Evolutionary conservation across 92 coral and sea anemone genomes (phyloP), one percentile per base, ranked within the genome.

Genomic region (Parazoanthus atlanticus): DNA sequence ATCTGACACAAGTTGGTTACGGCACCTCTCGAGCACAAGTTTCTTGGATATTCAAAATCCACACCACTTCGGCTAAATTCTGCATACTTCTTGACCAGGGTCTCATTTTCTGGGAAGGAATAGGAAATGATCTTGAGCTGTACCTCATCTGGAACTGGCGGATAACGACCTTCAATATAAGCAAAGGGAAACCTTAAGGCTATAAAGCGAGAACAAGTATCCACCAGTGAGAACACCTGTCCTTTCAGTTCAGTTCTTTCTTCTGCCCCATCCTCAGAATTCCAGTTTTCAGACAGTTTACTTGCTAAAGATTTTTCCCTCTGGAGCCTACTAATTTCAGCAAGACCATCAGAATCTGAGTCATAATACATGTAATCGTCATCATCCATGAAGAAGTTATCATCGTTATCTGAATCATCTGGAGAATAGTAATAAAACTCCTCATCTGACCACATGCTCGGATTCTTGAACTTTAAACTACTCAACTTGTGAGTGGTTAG

Each of bases 61-160:
- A 90, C 88, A 32, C 84, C 82, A 79, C 89, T 91, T 25, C 92
- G 72, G 75, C 96, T 95, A 25, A 97, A 86, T 81, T 91, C 90
- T 4, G 97, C 98, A 89, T 95, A 97, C 90, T 92, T 93, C 72
- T 86, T 89, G 16, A 97, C 85, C 91, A 93, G 84, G 64, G 91
- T 92, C 91, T 93, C 95, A 76, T 89, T 88, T 7, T 94, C 97
- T 0, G 99, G 99, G 65, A 97, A 97, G 0, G 99, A 97, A 72
- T 86, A 91, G 34, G 86, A 88, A 56, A 97, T 95, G 5, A 97
- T 92, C 74, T 93, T 97, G 52, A 95, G 78, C 90, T 95, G 99
- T 43, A 97, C 77, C 52, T 94, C 95, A 76, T 97, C 99, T 29
- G 99, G 97, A 32, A 97, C 89, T 3, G 99, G 99, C 16, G 99